A percentile compares a stretch with the other conserved stretches of the same genome.
These are phyloP conservation scores for Corbicula japonica DNA, from an alignment of 2,888 invertebrate genomes.

Conservation along the genomic window DNA sequence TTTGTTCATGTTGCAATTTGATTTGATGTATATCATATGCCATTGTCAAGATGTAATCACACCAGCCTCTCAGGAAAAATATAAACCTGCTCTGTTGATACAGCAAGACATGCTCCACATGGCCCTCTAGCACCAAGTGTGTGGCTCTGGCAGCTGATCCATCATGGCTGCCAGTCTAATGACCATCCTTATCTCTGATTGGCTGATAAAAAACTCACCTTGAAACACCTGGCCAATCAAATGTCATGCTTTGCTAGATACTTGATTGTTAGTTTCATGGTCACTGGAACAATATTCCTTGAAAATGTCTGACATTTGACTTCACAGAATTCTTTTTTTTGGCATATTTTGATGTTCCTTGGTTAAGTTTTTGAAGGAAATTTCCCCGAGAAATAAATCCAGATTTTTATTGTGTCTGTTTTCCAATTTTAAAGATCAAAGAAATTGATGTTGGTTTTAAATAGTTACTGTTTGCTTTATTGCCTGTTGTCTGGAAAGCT, in stretches of 20 bases:
- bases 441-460: too few species aligned
- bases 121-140: constrained; percentile 9
- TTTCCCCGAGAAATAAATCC: too few species aligned
- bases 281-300: background rate
- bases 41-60: constrained; percentile 23
- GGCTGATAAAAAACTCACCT: constrained; percentile 21
- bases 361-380: too few species aligned
- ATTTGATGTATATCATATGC: constrained; percentile 25
- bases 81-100: constrained; percentile 26
- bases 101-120: constrained; percentile 21
- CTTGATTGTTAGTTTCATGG: constrained; percentile 15
- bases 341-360: too few species aligned
- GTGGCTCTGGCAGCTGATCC: constrained; percentile 22
- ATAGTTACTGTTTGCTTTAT: too few species aligned
- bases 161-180: constrained; percentile 36
- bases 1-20: constrained; percentile 9
- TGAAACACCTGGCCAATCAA: constrained; percentile 22
- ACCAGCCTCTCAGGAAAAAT: constrained; percentile 14
- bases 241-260: constrained; percentile 14
- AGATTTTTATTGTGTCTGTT: too few species aligned
- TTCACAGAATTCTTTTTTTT: too few species aligned
- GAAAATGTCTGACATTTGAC: too few species aligned
- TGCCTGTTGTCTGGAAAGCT: too few species aligned
- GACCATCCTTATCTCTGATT: constrained; percentile 22
- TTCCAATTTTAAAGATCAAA: too few species aligned